A percentile compares a stretch with the other conserved stretches of the same genome.
Evolutionary conservation across 2,797 vertebrate genomes (phyloP).

Genomic region (Lepus oiostolus): DNA sequence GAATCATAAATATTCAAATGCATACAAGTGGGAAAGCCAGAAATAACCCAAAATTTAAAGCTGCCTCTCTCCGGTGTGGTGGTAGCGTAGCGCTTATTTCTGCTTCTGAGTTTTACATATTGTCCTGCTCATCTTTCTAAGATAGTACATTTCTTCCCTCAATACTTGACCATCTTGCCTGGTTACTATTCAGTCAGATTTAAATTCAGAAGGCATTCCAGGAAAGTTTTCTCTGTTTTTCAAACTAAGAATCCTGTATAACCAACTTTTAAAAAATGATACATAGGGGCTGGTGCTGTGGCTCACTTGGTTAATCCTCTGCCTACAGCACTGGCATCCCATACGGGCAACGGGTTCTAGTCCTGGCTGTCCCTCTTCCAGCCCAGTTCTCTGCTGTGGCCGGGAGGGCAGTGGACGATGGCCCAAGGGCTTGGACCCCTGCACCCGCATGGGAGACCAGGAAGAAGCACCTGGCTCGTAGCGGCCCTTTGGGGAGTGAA

Average conservation of each 20-base stretch:
- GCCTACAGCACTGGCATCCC: too few relatives aligned
- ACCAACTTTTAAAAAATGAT: background rate
- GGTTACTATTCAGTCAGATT: background rate
- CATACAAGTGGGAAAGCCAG: background rate
- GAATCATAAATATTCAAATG: background rate
- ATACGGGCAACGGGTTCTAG: too few relatives aligned
- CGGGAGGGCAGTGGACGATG: too few relatives aligned
- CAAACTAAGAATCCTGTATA: background rate
- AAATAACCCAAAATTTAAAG: background rate
- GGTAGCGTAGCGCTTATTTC: background rate
- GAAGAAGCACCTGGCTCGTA: too few relatives aligned
- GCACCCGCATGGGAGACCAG: too few relatives aligned
- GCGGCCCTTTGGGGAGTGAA: too few relatives aligned
- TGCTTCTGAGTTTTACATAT: background rate
- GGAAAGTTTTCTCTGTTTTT: background rate
- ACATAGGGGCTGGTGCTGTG: too few relatives aligned
- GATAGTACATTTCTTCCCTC: background rate
- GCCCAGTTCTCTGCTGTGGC: too few relatives aligned
- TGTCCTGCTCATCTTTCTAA: background rate
- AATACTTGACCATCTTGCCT: background rate
- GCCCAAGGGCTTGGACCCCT: too few relatives aligned
- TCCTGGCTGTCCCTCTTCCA: too few relatives aligned
- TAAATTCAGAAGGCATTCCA: background rate
- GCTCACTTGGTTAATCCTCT: too few relatives aligned
- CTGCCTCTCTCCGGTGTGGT: background rate